A percentile compares a stretch with the other conserved stretches of the same genome.
Evolutionary conservation across 1,140 invertebrate species (phyloP).

Genomic region (Frieseomelitta varia): DNA sequence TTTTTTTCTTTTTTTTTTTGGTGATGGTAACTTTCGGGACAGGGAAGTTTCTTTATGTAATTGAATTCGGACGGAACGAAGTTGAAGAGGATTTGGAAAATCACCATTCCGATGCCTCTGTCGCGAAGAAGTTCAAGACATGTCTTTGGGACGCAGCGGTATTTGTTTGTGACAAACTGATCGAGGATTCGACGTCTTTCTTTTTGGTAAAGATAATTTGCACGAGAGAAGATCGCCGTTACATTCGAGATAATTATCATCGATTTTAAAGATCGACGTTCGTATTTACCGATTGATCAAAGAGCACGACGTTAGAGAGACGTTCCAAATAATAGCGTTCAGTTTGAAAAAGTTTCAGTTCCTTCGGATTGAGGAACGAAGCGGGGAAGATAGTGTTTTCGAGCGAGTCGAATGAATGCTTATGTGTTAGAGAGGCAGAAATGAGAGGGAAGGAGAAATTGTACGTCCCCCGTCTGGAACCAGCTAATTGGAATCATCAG

Average conservation of each 20-base stretch:
- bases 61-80: background rate
- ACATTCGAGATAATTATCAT: background rate
- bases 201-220: no score
- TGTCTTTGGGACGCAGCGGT: no score
- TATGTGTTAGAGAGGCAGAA: background rate
- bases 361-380: background rate
- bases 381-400: background rate
- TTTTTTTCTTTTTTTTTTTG: background rate
- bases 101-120: no score
- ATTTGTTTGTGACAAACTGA: no score
- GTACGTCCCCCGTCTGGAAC: background rate
- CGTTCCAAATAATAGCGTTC: background rate
- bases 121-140: no score
- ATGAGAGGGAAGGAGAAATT: constrained; percentile 3
- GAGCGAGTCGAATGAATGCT: background rate
- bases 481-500: constrained; percentile 19
- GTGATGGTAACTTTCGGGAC: background rate
- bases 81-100: no score
- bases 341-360: background rate
- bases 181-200: no score
- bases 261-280: no score
- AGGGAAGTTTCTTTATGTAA: background rate
- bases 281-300: no score
- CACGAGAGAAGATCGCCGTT: no score
- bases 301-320: background rate